Base-by-base conservation (phyloP, 2,113 vertebrate species). In the Anser cygnoides region DNA sequence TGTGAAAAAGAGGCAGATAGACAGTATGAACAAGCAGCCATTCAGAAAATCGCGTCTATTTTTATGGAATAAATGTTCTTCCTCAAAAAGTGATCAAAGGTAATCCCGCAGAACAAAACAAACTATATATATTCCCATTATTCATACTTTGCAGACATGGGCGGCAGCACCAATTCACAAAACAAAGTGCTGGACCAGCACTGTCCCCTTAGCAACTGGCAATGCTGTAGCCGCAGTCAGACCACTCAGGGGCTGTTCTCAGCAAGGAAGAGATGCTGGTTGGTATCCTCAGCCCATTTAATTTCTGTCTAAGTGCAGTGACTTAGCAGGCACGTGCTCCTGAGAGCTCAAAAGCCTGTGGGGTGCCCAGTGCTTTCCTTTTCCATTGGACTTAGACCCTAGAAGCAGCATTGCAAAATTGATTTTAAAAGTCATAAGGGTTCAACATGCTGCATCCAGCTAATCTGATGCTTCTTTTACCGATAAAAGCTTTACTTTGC, bases 151-250 rank as follows among this genome's bases (percentile, higher is more conserved):
- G 54, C 43, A 65, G 93, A 72, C 49, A 35, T 54, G 35, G 39
- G 39, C 25, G 10, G 49, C 50, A 35, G 29, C 28, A 63, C 70
- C 59, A 66, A 73, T 43, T 63, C 62, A 54, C 87, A 92, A 87
- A 95, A 89, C 41, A 72, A 74, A 90, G 68, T 49, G 76, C 89
- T 79, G 72, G 63, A 76, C 52, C 74, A 96, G 92, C 73, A 37
- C 57, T 61, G 33, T 90, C 89, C 92, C 90, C 90, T 78, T 96
- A 92, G 95, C 93, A 96, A 92, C 80, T 0, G 3, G 17, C 31
- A 49, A 94, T 46, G 44, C 83, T 68, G 26, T 81, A 81, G 54
- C 54, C 4, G 3, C 61, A 90, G 86, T 49, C 67, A 93, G 79
- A 63, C 43, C 57, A 75, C 73, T 74, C 31, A 62, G 35, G 37